Conservation (phyloP, 1,140 invertebrate species). For the Drosophila tani region DNA sequence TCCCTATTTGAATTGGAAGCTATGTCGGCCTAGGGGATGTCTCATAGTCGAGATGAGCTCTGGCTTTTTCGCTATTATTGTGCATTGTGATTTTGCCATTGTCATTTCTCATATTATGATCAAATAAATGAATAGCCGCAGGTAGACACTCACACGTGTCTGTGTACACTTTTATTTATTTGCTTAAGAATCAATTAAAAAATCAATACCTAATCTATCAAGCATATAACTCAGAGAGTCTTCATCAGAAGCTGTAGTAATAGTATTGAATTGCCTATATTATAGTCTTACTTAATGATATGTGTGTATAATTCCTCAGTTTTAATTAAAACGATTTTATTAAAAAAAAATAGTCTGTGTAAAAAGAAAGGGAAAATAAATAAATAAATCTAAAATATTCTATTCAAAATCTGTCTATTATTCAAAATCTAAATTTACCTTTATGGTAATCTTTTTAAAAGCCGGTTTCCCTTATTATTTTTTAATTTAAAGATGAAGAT, state of each 20-base stretch:
- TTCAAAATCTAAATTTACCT: no score
- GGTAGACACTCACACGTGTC: not conserved
- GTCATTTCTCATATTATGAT: constrained; percentile 49
- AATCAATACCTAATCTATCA: constrained; percentile 32
- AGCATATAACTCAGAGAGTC: not conserved
- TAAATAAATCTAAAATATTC: not conserved
- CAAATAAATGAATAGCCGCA: constrained; percentile 27
- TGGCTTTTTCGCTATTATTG: constrained; percentile 9
- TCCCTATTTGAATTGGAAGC: not conserved
- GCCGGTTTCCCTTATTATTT: not conserved
- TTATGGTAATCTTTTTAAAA: no score
- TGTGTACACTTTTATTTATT: constrained; percentile 3
- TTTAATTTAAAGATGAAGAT: not conserved
- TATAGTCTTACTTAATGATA: not conserved
- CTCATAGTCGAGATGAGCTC: constrained; percentile 4
- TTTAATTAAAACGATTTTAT: not conserved
- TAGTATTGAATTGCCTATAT: not conserved
- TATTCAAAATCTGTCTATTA: no score
- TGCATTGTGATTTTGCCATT: constrained; percentile 51
- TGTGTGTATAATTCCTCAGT: not conserved
- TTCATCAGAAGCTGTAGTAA: not conserved
- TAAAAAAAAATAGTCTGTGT: not conserved
- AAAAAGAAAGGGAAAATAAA: no score
- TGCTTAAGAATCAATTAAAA: constrained; percentile 42
- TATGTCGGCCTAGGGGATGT: constrained; percentile 9